Base-by-base conservation (phyloP, 2,113 vertebrate genomes). In the Chrysochloris asiatica region DNA sequence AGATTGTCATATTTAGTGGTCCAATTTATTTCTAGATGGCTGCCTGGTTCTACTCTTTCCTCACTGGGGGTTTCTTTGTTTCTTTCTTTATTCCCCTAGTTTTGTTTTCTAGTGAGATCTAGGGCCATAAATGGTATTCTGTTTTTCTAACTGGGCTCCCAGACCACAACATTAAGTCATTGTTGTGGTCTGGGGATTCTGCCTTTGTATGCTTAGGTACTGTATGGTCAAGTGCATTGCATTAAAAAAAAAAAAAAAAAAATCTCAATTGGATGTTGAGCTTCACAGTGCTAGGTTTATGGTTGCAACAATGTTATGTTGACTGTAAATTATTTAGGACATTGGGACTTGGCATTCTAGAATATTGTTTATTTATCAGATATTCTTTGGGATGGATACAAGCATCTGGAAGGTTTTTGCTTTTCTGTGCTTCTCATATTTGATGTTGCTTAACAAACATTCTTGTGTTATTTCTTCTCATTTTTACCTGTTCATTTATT, bases 401-500 rank as follows among this genome's bases (percentile, higher is more conserved):
- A 73, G 4, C 50, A 30, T 43, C 19, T 83, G 86, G 38, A 84
- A 38, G 22, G 8, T n/a, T 8, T 47, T n/a, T 77, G 8, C 6
- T 89, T 78, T 92, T 61, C 26, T 81, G 24, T 75, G 41, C 3
- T 89, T 91, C 50, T 13, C 33, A 21, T 59, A 21, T 71, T 88
- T 86, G 36, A 80, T 28, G 63, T 6, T 73, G 38, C 78, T 89
- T 84, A 50, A 59, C 75, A 95, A 63, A 72, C 45, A 92, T 56
- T 71, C 12, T 14, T 24, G 16, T 78, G 22, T 14, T 22, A 30
- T 82, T 59, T 38, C 83, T 91, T 93, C n/a, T 56, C 69, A 85
- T 72, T n/a, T 54, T 90, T 90, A 61, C 52, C 65, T 90, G 72
- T 61, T 94, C 36, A 86, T 83, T 93, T 95, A 63, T 56, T 41